Evolutionary conservation across 1,140 invertebrate genomes (phyloP).

Genomic region (Monochamus saltuarius): DNA sequence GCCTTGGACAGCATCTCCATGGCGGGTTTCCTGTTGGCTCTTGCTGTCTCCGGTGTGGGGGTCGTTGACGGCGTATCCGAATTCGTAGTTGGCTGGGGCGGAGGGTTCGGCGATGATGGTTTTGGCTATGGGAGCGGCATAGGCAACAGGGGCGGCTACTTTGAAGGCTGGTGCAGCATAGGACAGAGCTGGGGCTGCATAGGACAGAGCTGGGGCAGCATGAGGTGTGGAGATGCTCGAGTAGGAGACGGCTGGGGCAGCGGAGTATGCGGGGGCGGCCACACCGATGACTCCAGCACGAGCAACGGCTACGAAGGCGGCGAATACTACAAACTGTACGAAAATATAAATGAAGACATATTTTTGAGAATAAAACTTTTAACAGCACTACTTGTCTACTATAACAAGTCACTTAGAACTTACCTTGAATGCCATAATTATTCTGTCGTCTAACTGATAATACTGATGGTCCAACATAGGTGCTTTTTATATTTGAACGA

Average conservation of each 20-base stretch:
- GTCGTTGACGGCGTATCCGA: constrained; percentile 44
- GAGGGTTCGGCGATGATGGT: constrained; percentile 39
- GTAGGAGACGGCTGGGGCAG: constrained; percentile 23
- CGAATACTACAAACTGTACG: constrained; percentile 53
- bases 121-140: constrained; percentile 33
- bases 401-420: too few relatives aligned
- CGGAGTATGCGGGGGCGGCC: constrained; percentile 13
- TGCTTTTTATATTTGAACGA: too few relatives aligned
- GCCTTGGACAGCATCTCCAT: constrained; percentile 37
- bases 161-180: constrained; percentile 16
- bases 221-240: constrained; percentile 17
- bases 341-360: constrained; percentile 5
- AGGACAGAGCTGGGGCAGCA: not conserved
- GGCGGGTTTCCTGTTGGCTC: constrained; percentile 33
- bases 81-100: constrained; percentile 37
- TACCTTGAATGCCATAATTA: too few relatives aligned
- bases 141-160: not conserved
- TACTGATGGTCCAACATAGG: not conserved
- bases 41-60: constrained; percentile 53
- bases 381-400: too few relatives aligned
- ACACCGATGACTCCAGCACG: constrained; percentile 44
- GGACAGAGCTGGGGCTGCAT: not conserved
- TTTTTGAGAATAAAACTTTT: too few relatives aligned
- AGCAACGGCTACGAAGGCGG: constrained; percentile 51
- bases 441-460: too few relatives aligned